Evolutionary conservation across 2,888 invertebrate species (phyloP), one percentile per base, ranked within the genome.

Genomic region (Agonopterix arenella): DNA sequence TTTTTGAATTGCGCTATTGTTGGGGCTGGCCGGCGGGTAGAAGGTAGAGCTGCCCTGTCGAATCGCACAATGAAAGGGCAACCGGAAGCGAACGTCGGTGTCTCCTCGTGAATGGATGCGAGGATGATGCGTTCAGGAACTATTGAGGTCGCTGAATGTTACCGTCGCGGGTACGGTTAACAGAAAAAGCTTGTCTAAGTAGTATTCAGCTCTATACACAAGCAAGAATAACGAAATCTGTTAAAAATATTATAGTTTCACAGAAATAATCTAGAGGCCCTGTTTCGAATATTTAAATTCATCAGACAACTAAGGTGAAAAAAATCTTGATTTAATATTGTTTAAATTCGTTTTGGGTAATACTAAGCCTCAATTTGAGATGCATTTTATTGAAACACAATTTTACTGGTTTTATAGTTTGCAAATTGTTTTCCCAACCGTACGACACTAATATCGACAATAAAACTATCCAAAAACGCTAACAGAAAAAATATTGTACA

Each of bases 41-140:
- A 28, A n/a, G 10, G 40, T n/a, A 40, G 72, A 77, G 75, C 78
- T 78, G 76, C 74, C 80, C 78, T 77, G 80, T 74, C 77, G 70
- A 74, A 81, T 85, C 79, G 81, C 66, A 81, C 84, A 84, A 86
- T 83, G 79, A 72, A 74, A 73, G 76, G 76, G 74, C 80, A 76
- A 79, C 76, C 89, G 89, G 89, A 89, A 89, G 82, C 75, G 79
- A 77, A 70, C 66, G 74, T 63, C 77, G 66, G 74, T 85, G 81
- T 88, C 84, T 85, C 76, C 70, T 66, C 59, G 57, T 81, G 73
- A 86, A 86, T 86, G 65, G 59, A 60, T 43, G 59, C 48, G 61
- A 61, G 64, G 73, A 72, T 28, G 28, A 28, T 73, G 67, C 70
- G 73, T 76, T 75, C 80, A 84, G 84, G 84, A 84, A 82, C 84